These are phyloP conservation scores for Lampropteryx suffumata DNA, from an alignment of 2,888 invertebrate genomes.

Conservation along the genomic window DNA sequence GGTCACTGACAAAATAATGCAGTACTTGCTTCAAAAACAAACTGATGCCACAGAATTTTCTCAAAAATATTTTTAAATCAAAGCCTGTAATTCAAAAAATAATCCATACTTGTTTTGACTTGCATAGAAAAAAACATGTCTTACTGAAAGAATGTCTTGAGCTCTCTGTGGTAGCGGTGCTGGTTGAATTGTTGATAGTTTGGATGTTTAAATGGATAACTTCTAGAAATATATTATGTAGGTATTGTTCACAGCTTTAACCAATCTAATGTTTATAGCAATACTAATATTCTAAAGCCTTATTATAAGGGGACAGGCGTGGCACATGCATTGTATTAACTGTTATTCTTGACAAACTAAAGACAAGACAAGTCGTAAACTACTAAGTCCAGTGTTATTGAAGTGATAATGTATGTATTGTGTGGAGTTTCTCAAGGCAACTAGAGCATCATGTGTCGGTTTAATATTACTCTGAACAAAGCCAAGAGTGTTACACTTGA, in stretches of 20 bases:
- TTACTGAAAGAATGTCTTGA: conserved; percentile 3
- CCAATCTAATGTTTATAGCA: conserved; percentile 49
- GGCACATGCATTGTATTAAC: neutral
- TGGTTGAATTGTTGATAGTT: conserved; percentile 41
- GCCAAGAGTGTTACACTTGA: neutral
- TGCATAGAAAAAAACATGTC: no score
- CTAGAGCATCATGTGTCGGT: no score
- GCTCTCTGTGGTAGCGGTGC: conserved; percentile 28
- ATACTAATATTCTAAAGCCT: conserved; percentile 52
- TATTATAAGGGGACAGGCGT: conserved; percentile 35
- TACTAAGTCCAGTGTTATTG: no score
- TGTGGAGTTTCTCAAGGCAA: no score
- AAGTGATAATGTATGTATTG: no score
- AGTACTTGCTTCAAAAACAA: no score
- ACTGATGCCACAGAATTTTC: no score
- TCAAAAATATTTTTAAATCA: no score
- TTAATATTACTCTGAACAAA: no score
- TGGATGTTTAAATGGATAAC: conserved; percentile 32
- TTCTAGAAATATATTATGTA: conserved; percentile 38
- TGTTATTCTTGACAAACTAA: neutral
- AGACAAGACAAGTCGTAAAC: neutral
- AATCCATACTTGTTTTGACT: no score
- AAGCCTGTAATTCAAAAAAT: no score
- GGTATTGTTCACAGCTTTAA: conserved; percentile 54
- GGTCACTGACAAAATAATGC: no score